A percentile compares a stretch with the other conserved stretches of the same genome.
Conservation (phyloP, 2,888 invertebrate genomes). For the Tiliacea aurago region DNA sequence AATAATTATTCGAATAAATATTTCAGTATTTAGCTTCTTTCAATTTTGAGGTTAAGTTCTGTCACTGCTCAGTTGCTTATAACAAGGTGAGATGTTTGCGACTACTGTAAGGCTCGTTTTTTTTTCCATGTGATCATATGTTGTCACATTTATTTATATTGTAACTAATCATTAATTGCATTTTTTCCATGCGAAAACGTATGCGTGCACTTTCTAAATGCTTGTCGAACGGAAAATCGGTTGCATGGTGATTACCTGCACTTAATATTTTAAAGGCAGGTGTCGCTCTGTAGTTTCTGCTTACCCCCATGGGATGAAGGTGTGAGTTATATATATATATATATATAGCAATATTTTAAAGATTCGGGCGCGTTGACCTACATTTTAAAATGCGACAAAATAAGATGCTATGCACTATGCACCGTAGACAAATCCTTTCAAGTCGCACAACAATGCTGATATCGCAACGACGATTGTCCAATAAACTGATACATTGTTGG, state of each 20-base stretch:
- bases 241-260: neutral
- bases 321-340: too few species aligned
- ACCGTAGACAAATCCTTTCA: neutral
- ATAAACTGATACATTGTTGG: constrained; percentile 29
- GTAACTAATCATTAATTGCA: neutral
- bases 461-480: neutral
- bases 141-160: neutral
- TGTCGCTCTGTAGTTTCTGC: too few species aligned
- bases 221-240: neutral
- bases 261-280: neutral
- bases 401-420: neutral
- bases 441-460: neutral
- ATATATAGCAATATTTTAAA: neutral
- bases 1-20: too few species aligned
- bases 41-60: too few species aligned
- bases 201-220: neutral
- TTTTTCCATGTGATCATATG: neutral
- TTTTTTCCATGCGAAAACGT: neutral
- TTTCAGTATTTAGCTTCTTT: too few species aligned
- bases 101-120: too few species aligned
- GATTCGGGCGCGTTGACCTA: too few species aligned
- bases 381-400: neutral
- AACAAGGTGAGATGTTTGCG: too few species aligned
- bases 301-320: too few species aligned
- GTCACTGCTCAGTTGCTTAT: too few species aligned